These are phyloP conservation scores for Oophaga sylvatica DNA, from an alignment of 2,797 vertebrate genomes.

Conservation along the genomic window DNA sequence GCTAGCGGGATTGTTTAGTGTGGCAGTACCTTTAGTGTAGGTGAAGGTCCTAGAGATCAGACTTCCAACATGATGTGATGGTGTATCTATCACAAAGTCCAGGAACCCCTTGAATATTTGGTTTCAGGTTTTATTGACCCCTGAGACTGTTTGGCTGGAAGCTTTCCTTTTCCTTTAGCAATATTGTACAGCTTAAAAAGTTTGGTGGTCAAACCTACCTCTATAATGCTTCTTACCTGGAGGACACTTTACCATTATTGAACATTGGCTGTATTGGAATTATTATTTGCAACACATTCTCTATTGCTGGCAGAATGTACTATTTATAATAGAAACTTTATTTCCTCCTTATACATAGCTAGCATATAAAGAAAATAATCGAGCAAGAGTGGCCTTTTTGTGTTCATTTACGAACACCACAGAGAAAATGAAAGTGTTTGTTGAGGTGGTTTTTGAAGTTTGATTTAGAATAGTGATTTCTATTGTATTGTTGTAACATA, in stretches of 20 bases:
- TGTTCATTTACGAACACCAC: constrained; percentile 49
- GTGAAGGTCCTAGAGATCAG: too few species aligned
- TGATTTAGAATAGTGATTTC: constrained; percentile 14
- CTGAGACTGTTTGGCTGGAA: too few species aligned
- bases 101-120: too few species aligned
- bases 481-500: constrained; percentile 21
- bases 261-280: background rate
- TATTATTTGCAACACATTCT: constrained; percentile 36
- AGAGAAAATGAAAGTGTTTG: constrained; percentile 8
- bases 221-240: background rate
- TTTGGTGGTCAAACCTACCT: too few species aligned
- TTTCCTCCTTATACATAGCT: background rate
- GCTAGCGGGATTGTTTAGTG: too few species aligned
- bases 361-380: constrained; percentile 34
- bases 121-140: too few species aligned
- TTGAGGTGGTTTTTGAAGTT: constrained; percentile 20
- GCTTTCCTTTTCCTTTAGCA: too few species aligned
- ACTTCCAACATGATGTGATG: too few species aligned
- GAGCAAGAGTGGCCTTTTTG: constrained; percentile 2
- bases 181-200: too few species aligned
- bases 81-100: too few species aligned
- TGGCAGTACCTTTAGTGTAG: too few species aligned
- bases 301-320: background rate
- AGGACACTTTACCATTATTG: constrained; percentile 1
- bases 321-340: constrained; percentile 14